Conservation (phyloP, 1,140 invertebrate genomes). For the Hesperophylax magnus region DNA sequence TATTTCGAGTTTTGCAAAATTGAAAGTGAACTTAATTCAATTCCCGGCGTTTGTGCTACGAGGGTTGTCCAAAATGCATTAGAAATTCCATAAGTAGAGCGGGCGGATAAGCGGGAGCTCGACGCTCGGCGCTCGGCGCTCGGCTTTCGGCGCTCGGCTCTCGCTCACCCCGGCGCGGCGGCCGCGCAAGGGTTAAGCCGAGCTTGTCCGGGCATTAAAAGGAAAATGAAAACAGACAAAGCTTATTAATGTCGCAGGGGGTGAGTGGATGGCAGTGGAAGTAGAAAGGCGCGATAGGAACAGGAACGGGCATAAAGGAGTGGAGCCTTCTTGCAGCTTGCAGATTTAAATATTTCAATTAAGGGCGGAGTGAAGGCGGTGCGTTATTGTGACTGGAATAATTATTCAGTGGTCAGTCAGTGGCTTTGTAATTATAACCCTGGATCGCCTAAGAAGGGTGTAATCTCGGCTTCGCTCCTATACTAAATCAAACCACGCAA, state of each 20-base stretch:
- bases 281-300: not conserved
- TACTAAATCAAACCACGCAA: too few relatives aligned
- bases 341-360: conserved; percentile 36
- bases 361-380: conserved; percentile 8
- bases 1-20: not conserved
- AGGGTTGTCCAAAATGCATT: conserved; percentile 26
- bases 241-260: conserved; percentile 53
- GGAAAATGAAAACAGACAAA: conserved; percentile 57
- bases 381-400: not conserved
- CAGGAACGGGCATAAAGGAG: not conserved
- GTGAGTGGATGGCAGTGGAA: not conserved
- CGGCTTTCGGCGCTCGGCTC: too few relatives aligned
- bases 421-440: too few relatives aligned
- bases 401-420: conserved; percentile 4
- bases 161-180: not conserved
- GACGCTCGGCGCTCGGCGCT: too few relatives aligned
- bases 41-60: conserved; percentile 11
- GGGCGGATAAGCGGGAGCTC: conserved; percentile 30
- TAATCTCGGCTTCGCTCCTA: too few relatives aligned
- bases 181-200: conserved; percentile 42
- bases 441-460: too few relatives aligned
- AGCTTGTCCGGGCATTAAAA: conserved; percentile 47
- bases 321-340: conserved; percentile 22
- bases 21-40: conserved; percentile 26
- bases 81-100: conserved; percentile 41